These are phyloP conservation scores for Agrypnus murinus DNA, from an alignment of 2,888 invertebrate species.

Conservation along the genomic window DNA sequence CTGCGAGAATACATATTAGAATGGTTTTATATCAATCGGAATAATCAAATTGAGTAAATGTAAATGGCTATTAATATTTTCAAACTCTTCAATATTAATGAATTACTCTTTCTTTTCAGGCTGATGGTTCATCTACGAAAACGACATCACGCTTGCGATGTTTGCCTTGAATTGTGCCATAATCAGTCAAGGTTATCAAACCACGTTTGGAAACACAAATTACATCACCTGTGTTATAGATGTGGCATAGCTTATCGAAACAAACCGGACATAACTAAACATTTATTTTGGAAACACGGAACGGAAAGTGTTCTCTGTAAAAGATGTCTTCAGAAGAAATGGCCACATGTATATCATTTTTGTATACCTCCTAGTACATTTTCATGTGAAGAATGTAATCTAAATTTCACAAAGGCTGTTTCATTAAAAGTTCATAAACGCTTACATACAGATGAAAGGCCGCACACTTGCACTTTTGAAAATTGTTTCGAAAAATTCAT, in stretches of 20 bases:
- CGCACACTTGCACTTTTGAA: conserved; percentile 83
- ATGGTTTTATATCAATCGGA: too few relatives aligned
- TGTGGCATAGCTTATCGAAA: conserved; percentile 92
- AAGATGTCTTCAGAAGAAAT: conserved; percentile 90
- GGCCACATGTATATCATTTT: conserved; percentile 94
- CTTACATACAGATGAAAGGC: conserved; percentile 79
- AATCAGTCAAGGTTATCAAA: conserved; percentile 87
- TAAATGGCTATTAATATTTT: too few relatives aligned
- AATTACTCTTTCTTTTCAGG: conserved; percentile 67
- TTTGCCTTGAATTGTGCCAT: conserved; percentile 87
- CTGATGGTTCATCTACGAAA: conserved; percentile 91
- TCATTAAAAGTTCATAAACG: conserved; percentile 89
- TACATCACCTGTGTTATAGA: conserved; percentile 89
- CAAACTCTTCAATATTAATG: too few relatives aligned
- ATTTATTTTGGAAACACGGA: conserved; percentile 94
- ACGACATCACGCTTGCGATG: conserved; percentile 89
- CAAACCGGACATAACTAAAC: conserved; percentile 91
- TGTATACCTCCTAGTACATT: conserved; percentile 88
- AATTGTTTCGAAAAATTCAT: conserved; percentile 86
- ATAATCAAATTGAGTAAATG: too few relatives aligned
- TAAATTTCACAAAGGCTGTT: conserved; percentile 84
- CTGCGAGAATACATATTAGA: too few relatives aligned
- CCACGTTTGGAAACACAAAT: conserved; percentile 93
- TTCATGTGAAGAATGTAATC: conserved; percentile 86
- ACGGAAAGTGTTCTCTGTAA: conserved; percentile 91